phyloP scores from a whole-genome alignment of 2,888 invertebrate species.

The Lamellibrachia satsuma region DNA sequence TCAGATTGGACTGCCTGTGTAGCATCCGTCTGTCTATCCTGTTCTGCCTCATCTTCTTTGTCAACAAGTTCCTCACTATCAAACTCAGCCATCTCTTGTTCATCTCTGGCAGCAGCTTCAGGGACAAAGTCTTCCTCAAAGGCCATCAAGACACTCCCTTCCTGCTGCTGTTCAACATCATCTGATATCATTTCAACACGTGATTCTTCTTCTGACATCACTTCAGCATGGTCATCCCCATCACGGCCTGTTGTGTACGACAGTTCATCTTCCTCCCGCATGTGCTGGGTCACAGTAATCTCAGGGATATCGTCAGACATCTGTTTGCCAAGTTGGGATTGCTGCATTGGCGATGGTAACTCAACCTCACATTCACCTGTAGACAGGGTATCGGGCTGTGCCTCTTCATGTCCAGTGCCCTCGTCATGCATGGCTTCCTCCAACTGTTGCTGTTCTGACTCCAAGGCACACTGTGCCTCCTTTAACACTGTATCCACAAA shows the following conservation, averaged over 20 bases:
- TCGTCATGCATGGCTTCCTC: constrained; percentile 17
- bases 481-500: constrained; percentile 59
- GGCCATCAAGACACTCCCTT: background rate
- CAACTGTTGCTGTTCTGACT: constrained; percentile 32
- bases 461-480: constrained; percentile 54
- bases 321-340: constrained; percentile 25
- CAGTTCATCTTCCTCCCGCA: constrained; percentile 49
- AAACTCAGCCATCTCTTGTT: constrained; percentile 67
- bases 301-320: constrained; percentile 70
- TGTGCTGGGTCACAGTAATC: constrained; percentile 73
- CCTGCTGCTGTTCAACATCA: background rate
- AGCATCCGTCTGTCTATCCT: constrained; percentile 23
- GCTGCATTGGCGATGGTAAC: background rate
- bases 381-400: background rate
- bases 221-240: background rate
- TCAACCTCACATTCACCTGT: background rate
- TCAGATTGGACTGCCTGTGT: background rate
- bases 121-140: constrained; percentile 28
- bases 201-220: background rate
- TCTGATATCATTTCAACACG: background rate
- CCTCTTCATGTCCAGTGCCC: background rate
- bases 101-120: background rate
- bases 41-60: constrained; percentile 69
- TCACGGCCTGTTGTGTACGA: constrained; percentile 21
- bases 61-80: constrained; percentile 66